phyloP scores from a whole-genome alignment of 92 coral and sea anemone genomes.

The Heteractis magnifica region DNA sequence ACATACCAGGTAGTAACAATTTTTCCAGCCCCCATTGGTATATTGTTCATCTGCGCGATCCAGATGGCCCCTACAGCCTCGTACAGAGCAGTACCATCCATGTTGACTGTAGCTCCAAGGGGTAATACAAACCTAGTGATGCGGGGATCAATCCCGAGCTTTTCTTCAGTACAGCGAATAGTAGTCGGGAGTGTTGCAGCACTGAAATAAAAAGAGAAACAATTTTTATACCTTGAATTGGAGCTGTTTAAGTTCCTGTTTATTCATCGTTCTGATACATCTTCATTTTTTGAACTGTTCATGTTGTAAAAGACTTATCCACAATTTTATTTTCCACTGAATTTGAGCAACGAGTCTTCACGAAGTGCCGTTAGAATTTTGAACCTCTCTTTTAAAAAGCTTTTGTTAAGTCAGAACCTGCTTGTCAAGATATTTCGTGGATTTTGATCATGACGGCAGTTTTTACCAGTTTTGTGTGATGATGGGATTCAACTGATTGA shows the following conservation, averaged over 20 bases:
- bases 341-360: no score
- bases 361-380: no score
- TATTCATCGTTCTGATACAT: neutral
- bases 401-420: no score
- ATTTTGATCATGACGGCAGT: no score
- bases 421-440: no score
- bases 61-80: conserved; percentile 72
- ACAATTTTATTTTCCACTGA: no score
- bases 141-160: conserved; percentile 61
- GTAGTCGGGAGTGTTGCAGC: conserved; percentile 72
- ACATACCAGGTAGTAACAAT: conserved; percentile 66
- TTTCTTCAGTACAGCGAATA: conserved; percentile 63
- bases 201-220: conserved; percentile 19
- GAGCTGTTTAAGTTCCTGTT: neutral
- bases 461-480: no score
- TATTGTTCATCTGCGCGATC: conserved; percentile 69
- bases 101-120: conserved; percentile 75
- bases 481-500: no score
- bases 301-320: no score
- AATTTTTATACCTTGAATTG: neutral
- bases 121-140: conserved; percentile 70
- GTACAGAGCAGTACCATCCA: conserved; percentile 75
- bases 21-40: conserved; percentile 55
- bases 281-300: no score
- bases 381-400: no score